Evolutionary conservation across 2,797 vertebrate genomes (phyloP).

Genomic region (Pteropus rufus): DNA sequence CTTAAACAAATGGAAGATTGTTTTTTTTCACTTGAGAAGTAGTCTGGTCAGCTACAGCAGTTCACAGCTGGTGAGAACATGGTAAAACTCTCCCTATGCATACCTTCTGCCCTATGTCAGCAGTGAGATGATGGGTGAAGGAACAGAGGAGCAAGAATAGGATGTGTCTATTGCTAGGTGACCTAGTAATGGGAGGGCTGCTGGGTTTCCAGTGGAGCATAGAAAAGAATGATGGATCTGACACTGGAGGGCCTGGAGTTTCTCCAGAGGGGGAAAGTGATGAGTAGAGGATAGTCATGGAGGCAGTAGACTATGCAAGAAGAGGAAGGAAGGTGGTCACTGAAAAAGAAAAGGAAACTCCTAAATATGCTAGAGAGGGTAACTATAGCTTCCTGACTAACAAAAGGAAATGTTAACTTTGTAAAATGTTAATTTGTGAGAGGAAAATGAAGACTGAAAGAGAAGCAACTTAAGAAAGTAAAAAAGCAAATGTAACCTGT

Average conservation of each 20-base stretch:
- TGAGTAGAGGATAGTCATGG: not conserved
- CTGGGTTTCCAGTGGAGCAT: not conserved
- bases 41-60: not conserved
- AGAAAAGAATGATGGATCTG: not conserved
- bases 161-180: not conserved
- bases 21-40: not conserved
- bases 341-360: not conserved
- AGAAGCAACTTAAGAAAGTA: not conserved
- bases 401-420: not conserved
- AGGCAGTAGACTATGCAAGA: not conserved
- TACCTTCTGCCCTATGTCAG: not conserved
- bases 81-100: not conserved
- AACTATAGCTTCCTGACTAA: not conserved
- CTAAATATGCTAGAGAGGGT: not conserved
- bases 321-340: not conserved
- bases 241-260: too few species aligned
- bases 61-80: not conserved
- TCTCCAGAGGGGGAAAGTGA: too few species aligned
- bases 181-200: accelerated
- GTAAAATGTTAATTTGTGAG: slow-evolving; percentile 12
- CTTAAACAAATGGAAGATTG: not conserved
- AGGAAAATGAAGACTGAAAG: not conserved
- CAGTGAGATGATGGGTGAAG: not conserved
- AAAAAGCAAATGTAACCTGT: not conserved
- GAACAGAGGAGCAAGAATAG: not conserved